Percentiles rank a stretch among this genome's conserved stretches.
phyloP scores from a whole-genome alignment of 30 jellyfish, hydroid and myxozoan genomes.

The Turritopsis dohrnii region DNA sequence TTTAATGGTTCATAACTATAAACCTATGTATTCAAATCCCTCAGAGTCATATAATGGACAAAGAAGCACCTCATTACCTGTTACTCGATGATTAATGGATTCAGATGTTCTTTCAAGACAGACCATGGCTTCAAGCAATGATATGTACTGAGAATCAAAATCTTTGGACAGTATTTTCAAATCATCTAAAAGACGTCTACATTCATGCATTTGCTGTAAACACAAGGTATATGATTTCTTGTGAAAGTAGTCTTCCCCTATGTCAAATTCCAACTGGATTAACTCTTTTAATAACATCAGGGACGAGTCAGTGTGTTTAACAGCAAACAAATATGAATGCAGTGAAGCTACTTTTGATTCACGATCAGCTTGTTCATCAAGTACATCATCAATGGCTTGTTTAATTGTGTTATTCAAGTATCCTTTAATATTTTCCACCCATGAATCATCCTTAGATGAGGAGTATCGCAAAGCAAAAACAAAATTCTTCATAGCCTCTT shows the following conservation, averaged over 20 bases:
- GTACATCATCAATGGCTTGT: background rate
- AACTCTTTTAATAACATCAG: background rate
- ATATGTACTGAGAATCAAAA: background rate
- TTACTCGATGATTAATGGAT: background rate
- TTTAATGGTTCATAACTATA: too few relatives aligned
- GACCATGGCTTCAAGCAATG: background rate
- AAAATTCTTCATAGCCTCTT: background rate
- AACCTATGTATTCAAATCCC: background rate
- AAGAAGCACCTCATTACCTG: background rate
- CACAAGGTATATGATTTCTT: background rate
- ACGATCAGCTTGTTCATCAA: background rate
- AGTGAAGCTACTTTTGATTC: background rate
- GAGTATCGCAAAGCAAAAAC: background rate
- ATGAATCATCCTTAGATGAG: background rate
- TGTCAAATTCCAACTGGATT: background rate
- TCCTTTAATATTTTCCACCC: background rate
- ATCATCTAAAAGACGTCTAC: background rate
- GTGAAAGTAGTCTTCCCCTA: background rate
- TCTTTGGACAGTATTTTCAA: background rate
- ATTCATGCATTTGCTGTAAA: background rate
- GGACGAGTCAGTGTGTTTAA: background rate
- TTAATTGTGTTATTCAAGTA: background rate
- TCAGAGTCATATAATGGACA: background rate
- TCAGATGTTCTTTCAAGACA: background rate
- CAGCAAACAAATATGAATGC: constrained; percentile 3